Evolutionary conservation across 2,888 invertebrate genomes (phyloP), one percentile per base, ranked within the genome.

Genomic region (Psylliodes chrysocephalus): DNA sequence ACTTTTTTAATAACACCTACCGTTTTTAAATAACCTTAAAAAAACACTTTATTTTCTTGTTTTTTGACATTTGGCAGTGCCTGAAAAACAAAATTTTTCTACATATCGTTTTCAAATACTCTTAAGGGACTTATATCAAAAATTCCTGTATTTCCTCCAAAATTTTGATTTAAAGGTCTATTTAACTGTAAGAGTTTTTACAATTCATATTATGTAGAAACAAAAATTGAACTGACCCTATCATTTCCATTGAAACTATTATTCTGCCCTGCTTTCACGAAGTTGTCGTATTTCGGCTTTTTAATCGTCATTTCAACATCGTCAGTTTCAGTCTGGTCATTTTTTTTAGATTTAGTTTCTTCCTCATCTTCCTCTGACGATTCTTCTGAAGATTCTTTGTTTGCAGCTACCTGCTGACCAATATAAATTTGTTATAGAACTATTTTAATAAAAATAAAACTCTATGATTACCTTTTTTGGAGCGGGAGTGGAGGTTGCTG

Each of bases 211-310:
- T n/a, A n/a, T n/a, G n/a, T n/a, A n/a, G n/a, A 42, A 28, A 28
- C n/a, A n/a, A n/a, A n/a, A n/a, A n/a, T n/a, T 33, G 10, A 3
- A 51, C 52, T 38, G 40, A 69, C 62, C 63, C 28, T 64, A 38
- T 57, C 59, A 28, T 72, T 66, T 61, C 73, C 74, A 66, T 73
- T 71, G 52, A 74, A 75, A 44, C 79, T 80, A 44, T 78, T 81
- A 61, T 82, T 84, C 7, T 75, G 69, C 17, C 76, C 76, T 14
- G 86, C 86, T 83, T 91, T 91, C 0, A 90, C 90, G 77, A 92
- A 92, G 76, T 92, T 92, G 67, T 74, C 86, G 77, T 91, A 91
- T 53, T 83, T 83, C 18, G 85, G 84, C 67, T 89, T 88, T 70
- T 87, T 87, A 5, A 84, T 81, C 60, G 60, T 68, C 42, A 66